These are phyloP conservation scores for Arge pagana DNA, from an alignment of 2,888 invertebrate species.

Conservation along the genomic window DNA sequence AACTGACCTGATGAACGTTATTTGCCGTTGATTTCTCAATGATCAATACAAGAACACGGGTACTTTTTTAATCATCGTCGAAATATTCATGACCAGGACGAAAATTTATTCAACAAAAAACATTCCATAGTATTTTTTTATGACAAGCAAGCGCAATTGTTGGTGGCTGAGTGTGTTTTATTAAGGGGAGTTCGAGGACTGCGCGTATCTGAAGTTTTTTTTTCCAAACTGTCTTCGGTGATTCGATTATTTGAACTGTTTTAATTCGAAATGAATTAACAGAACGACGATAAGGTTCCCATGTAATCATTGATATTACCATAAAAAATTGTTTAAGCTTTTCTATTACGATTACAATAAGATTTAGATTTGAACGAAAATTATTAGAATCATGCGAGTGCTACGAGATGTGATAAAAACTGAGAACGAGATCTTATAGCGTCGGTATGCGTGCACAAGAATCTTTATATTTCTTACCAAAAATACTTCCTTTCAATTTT, in stretches of 20 bases:
- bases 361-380: slow-evolving; percentile 2
- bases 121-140: slow-evolving; percentile 15
- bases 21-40: not conserved
- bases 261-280: slow-evolving; percentile 3
- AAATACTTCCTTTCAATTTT: too few species aligned
- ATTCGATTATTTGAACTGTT: slow-evolving; percentile 8
- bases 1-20: not conserved
- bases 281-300: not conserved
- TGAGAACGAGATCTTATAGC: not conserved
- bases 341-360: slow-evolving; percentile 7
- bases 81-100: too few species aligned
- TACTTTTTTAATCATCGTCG: too few species aligned
- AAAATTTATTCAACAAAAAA: slow-evolving; percentile 3
- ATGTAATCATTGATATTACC: slow-evolving; percentile 10
- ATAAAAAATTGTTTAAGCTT: slow-evolving; percentile 14
- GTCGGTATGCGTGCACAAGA: too few species aligned
- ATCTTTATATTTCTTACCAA: too few species aligned
- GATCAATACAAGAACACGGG: not conserved
- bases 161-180: too few species aligned
- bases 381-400: slow-evolving; percentile 4
- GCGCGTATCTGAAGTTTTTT: not conserved
- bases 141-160: too few species aligned
- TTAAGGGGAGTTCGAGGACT: too few species aligned
- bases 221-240: slow-evolving; percentile 4
- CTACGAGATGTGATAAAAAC: slow-evolving; percentile 4